A percentile compares a stretch with the other conserved stretches of the same genome.
These are phyloP conservation scores for Epiblema foenella DNA, from an alignment of 2,888 invertebrate species.

Conservation along the genomic window DNA sequence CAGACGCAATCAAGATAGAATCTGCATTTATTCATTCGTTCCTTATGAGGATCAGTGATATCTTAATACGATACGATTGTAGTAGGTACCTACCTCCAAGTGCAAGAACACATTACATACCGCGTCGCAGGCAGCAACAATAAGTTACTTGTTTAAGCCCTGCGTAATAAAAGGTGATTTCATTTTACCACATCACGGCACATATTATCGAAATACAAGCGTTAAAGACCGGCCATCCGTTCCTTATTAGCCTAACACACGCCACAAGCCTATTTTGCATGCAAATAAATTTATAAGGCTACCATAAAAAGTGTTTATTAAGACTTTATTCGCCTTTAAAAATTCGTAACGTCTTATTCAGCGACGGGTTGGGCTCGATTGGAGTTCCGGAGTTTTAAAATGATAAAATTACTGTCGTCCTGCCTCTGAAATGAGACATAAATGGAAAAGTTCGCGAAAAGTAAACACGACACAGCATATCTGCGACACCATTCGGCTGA, in stretches of 20 bases:
- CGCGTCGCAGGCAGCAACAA: constrained; percentile 56
- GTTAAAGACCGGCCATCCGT: constrained; percentile 73
- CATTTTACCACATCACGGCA: constrained; percentile 65
- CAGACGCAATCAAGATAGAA: constrained; percentile 43
- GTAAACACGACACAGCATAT: constrained; percentile 67
- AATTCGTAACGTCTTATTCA: constrained; percentile 83
- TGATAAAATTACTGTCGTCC: constrained; percentile 74
- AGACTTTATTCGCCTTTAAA: constrained; percentile 80
- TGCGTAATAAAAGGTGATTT: constrained; percentile 70
- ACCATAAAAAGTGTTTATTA: constrained; percentile 81
- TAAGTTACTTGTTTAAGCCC: constrained; percentile 51
- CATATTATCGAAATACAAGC: constrained; percentile 71
- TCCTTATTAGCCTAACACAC: constrained; percentile 81
- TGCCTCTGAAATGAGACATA: constrained; percentile 73
- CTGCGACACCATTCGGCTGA: constrained; percentile 71
- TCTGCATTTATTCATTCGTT: constrained; percentile 39
- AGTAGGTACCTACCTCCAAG: constrained; percentile 55
- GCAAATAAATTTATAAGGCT: constrained; percentile 79
- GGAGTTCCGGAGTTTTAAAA: constrained; percentile 76
- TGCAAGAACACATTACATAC: constrained; percentile 47
- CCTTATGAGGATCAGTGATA: constrained; percentile 34
- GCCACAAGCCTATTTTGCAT: constrained; percentile 75
- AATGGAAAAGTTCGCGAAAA: constrained; percentile 75
- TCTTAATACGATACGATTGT: constrained; percentile 41
- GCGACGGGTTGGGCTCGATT: constrained; percentile 63